A percentile compares a stretch with the other conserved stretches of the same genome.
phyloP scores from a whole-genome alignment of 2,797 vertebrate species.

The Jordanella pulchra region DNA sequence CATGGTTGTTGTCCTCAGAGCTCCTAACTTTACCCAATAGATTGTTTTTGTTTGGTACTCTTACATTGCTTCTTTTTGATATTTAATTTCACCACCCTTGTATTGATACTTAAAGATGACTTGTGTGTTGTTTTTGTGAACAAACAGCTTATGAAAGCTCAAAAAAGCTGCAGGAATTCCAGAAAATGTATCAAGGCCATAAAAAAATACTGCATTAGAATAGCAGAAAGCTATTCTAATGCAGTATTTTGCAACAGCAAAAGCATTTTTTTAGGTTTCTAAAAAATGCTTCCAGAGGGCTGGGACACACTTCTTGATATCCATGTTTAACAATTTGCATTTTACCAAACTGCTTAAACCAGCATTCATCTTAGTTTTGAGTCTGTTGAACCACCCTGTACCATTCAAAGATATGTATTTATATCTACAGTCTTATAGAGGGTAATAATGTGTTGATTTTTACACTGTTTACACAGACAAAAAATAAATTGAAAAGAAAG shows the following conservation, averaged over 20 bases:
- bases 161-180: conserved; percentile 23
- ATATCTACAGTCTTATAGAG: too few species aligned
- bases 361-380: too few species aligned
- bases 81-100: neutral
- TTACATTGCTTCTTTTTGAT: neutral
- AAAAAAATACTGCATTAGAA: neutral
- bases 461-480: too few species aligned
- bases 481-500: too few species aligned
- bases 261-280: neutral
- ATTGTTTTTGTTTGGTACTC: conserved; percentile 2
- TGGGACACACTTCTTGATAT: neutral
- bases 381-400: too few species aligned
- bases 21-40: conserved; percentile 10
- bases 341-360: too few species aligned
- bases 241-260: too few species aligned
- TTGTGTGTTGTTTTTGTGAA: conserved; percentile 26
- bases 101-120: conserved; percentile 1
- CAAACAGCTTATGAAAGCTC: conserved; percentile 5
- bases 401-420: too few species aligned
- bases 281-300: neutral
- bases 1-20: conserved; percentile 19
- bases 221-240: too few species aligned
- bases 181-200: conserved; percentile 13
- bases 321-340: too few species aligned
- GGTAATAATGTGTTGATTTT: too few species aligned